Evolutionary conservation across 2,888 invertebrate species (phyloP).

Genomic region (Agapetus fuscipes): DNA sequence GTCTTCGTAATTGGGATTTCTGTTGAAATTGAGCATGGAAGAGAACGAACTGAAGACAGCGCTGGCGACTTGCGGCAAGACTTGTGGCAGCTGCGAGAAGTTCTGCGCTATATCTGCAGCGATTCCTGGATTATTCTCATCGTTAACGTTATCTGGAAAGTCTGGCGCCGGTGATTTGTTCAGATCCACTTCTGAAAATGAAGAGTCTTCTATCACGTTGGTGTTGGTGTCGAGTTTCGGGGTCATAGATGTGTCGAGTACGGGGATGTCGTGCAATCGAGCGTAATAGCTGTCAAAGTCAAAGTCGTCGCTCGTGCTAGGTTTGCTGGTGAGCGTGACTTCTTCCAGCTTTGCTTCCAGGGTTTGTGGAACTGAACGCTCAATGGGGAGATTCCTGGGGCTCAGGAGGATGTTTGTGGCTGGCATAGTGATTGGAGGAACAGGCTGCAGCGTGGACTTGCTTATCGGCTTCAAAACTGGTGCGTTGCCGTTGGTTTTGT

Average conservation of each 20-base stretch:
- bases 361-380: too few relatives aligned
- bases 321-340: slow-evolving; percentile 1
- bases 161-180: slow-evolving; percentile 28
- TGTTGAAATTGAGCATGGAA: slow-evolving; percentile 33
- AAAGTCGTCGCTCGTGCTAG: slow-evolving; percentile 42
- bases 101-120: slow-evolving; percentile 45
- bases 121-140: slow-evolving; percentile 30
- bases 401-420: too few relatives aligned
- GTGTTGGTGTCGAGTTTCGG: not conserved
- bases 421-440: too few relatives aligned
- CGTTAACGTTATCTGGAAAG: slow-evolving; percentile 24
- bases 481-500: too few relatives aligned
- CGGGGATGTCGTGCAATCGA: slow-evolving; percentile 35
- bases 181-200: slow-evolving; percentile 40
- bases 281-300: slow-evolving; percentile 44
- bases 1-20: not conserved
- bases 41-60: slow-evolving; percentile 55
- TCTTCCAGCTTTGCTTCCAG: slow-evolving; percentile 2
- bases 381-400: too few relatives aligned
- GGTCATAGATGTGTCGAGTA: slow-evolving; percentile 33
- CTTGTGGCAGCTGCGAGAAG: slow-evolving; percentile 48
- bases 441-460: too few relatives aligned
- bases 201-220: slow-evolving; percentile 26
- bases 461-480: too few relatives aligned
- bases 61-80: slow-evolving; percentile 50